A percentile compares a stretch with the other conserved stretches of the same genome.
Evolutionary conservation across 1,140 invertebrate genomes (phyloP).

Genomic region (Marisa cornuarietis): DNA sequence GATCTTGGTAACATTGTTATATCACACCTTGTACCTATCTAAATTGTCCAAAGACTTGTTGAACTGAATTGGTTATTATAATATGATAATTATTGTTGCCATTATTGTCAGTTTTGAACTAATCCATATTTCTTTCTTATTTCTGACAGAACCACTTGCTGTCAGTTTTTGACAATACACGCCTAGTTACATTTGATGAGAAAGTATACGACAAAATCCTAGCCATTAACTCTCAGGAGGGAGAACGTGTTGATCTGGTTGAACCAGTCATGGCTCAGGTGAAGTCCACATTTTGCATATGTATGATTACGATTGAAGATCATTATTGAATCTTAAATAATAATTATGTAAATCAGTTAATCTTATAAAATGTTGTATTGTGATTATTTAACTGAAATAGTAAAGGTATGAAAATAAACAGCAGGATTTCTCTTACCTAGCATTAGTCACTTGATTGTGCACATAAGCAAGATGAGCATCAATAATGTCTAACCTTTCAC

Average conservation of each 20-base stretch:
- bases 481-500: too few species aligned
- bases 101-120: not conserved
- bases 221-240: slow-evolving; percentile 91
- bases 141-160: slow-evolving; percentile 83
- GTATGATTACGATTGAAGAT: not conserved
- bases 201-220: slow-evolving; percentile 96
- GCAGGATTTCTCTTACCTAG: not conserved
- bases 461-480: not conserved
- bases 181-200: slow-evolving; percentile 92
- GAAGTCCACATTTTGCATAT: not conserved
- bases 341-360: not conserved
- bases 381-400: not conserved
- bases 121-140: slow-evolving; percentile 21
- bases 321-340: not conserved
- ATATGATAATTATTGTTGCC: not conserved
- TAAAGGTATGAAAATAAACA: not conserved
- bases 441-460: not conserved
- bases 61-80: too few species aligned
- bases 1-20: too few species aligned
- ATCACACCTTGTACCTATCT: too few species aligned
- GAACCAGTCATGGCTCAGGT: slow-evolving; percentile 82
- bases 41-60: too few species aligned
- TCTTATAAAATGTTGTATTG: not conserved
- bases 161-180: slow-evolving; percentile 96
- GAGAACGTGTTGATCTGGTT: slow-evolving; percentile 88